Percentiles rank a stretch among this genome's conserved stretches.
These are phyloP conservation scores for Bombus difficillimus DNA, from an alignment of 1,140 invertebrate species.

Conservation along the genomic window DNA sequence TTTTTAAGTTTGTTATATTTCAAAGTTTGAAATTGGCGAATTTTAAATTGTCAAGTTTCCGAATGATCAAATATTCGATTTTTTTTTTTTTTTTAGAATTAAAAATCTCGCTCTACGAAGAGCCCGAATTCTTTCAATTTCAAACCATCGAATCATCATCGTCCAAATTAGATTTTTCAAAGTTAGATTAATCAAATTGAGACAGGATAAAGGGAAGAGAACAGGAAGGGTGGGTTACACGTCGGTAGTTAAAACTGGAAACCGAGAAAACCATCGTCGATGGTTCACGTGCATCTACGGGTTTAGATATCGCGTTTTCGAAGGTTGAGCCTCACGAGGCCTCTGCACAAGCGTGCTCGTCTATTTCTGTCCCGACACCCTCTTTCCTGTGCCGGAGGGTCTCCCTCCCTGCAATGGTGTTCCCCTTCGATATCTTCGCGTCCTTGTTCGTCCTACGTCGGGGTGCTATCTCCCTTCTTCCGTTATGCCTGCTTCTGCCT, in stretches of 20 bases:
- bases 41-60: too few species aligned
- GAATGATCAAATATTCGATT: not conserved
- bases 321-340: constrained; percentile 66
- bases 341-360: constrained; percentile 56
- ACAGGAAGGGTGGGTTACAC: not conserved
- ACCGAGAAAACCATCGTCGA: not conserved
- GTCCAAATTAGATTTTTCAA: too few species aligned
- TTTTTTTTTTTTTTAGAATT: too few species aligned
- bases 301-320: constrained; percentile 60
- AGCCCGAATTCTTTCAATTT: too few species aligned
- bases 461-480: constrained; percentile 65
- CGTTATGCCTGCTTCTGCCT: constrained; percentile 54
- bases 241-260: constrained; percentile 53
- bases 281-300: constrained; percentile 58
- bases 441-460: constrained; percentile 50
- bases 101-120: too few species aligned
- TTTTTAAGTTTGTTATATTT: not conserved
- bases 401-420: constrained; percentile 10
- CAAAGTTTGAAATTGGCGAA: too few species aligned
- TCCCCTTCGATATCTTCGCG: constrained; percentile 51
- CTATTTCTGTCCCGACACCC: constrained; percentile 74
- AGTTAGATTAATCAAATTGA: too few species aligned
- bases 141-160: too few species aligned
- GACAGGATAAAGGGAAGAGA: not conserved
- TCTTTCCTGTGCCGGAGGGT: constrained; percentile 68